These are phyloP conservation scores for Nymphalis urticae DNA, from an alignment of 2,888 invertebrate species.

Conservation along the genomic window DNA sequence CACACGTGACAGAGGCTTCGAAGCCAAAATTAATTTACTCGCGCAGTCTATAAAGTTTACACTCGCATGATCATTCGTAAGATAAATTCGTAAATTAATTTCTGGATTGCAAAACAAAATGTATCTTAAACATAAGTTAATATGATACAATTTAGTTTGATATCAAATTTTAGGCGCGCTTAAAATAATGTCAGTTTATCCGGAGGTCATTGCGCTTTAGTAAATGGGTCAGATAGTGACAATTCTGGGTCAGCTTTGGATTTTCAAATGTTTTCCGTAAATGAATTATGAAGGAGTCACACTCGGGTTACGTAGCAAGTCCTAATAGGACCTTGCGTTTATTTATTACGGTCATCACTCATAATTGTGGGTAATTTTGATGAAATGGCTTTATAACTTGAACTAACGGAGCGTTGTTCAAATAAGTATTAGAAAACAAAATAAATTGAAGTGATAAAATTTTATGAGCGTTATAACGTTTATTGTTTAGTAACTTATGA, in stretches of 20 bases:
- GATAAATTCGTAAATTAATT: constrained; percentile 80
- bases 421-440: constrained; percentile 8
- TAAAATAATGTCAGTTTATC: constrained; percentile 65
- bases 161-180: constrained; percentile 56
- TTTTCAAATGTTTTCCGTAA: constrained; percentile 60
- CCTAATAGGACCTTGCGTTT: constrained; percentile 8
- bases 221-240: constrained; percentile 73
- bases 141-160: constrained; percentile 49
- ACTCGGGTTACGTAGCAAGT: constrained; percentile 20
- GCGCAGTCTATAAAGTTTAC: constrained; percentile 73
- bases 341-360: constrained; percentile 36
- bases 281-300: constrained; percentile 57
- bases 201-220: constrained; percentile 42
- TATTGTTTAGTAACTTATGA: neutral
- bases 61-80: constrained; percentile 75
- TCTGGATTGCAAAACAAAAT: constrained; percentile 45
- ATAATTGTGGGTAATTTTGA: constrained; percentile 31
- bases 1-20: constrained; percentile 31
- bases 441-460: constrained; percentile 2
- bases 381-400: constrained; percentile 27
- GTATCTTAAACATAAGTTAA: constrained; percentile 42
- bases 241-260: constrained; percentile 63
- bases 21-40: constrained; percentile 66
- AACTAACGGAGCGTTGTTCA: constrained; percentile 21
- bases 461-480: neutral